Percentiles rank a stretch among this genome's conserved stretches.
These are phyloP conservation scores for Falco peregrinus DNA, from an alignment of 2,797 vertebrate genomes.

Conservation along the genomic window DNA sequence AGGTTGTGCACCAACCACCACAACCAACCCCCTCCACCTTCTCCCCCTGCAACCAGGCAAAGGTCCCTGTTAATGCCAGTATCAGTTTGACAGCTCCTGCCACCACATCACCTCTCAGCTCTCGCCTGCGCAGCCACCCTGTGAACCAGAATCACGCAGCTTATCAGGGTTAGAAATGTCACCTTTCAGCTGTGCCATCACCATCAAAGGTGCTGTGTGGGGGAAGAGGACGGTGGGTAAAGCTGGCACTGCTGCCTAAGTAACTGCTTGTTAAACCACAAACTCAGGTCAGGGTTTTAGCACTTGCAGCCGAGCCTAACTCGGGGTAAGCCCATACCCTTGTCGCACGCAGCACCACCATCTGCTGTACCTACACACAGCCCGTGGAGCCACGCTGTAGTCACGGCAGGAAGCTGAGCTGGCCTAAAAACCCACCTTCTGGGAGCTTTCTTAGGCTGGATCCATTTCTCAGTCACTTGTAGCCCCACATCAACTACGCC, in stretches of 20 bases:
- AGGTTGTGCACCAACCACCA: not conserved
- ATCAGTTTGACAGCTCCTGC: slow-evolving; percentile 8
- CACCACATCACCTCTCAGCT: slow-evolving; percentile 1
- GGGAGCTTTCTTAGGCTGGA: not conserved
- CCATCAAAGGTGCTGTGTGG: not conserved
- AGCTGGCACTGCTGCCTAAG: not conserved
- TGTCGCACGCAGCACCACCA: fast-evolving
- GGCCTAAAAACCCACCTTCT: not conserved
- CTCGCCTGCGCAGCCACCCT: not conserved
- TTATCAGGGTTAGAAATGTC: not conserved
- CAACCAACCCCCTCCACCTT: not conserved
- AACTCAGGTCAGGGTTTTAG: not conserved
- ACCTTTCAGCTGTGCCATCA: slow-evolving; percentile 3
- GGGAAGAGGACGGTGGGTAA: not conserved
- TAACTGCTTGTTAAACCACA: slow-evolving; percentile 18
- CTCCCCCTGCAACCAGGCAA: not conserved
- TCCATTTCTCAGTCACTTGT: not conserved
- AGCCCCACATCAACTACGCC: not conserved
- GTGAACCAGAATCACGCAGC: not conserved
- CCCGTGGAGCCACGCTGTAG: not conserved
- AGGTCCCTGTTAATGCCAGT: not conserved
- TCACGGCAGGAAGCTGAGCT: not conserved
- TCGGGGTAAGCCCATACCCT: not conserved
- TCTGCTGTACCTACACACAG: not conserved
- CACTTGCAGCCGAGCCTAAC: not conserved